Evolutionary conservation across 2,888 invertebrate genomes (phyloP).

Genomic region (Gymnosoma rotundatum): DNA sequence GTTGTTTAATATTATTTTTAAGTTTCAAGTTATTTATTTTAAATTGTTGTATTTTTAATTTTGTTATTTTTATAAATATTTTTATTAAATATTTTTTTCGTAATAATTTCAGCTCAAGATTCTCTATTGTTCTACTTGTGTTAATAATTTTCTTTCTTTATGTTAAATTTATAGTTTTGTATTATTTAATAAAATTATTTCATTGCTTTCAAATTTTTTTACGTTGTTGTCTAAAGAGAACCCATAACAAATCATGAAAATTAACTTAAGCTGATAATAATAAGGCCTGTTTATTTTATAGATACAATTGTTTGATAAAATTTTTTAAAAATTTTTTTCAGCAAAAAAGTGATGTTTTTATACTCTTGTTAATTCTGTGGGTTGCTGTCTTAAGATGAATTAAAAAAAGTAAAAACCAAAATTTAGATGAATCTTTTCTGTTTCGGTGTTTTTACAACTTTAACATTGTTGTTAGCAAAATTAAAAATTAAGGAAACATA

Average conservation of each 20-base stretch:
- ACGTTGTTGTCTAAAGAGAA: background rate
- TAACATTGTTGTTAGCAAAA: too few species aligned
- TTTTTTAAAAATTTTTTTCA: background rate
- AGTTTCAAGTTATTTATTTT: conserved; percentile 7
- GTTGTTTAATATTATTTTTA: background rate
- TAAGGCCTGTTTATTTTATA: conserved; percentile 80
- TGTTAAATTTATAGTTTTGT: background rate
- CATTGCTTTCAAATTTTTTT: background rate
- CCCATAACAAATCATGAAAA: background rate
- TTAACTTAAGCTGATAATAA: conserved; percentile 68
- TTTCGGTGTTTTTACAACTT: too few species aligned
- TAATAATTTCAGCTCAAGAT: conserved; percentile 59
- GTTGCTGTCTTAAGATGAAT: background rate
- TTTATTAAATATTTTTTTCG: background rate
- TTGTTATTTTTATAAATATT: conserved; percentile 34
- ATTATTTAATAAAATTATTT: background rate
- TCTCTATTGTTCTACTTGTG: conserved; percentile 28
- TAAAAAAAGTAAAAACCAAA: too few species aligned
- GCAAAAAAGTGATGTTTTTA: too few species aligned
- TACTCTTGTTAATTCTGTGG: background rate
- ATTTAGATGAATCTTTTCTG: too few species aligned
- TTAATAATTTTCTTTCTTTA: background rate
- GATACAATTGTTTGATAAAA: conserved; percentile 14
- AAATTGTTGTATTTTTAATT: conserved; percentile 7
- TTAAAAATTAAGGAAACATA: too few species aligned